Conservation (phyloP, 2,113 vertebrate genomes). For the Prochilodus magdalenae region DNA sequence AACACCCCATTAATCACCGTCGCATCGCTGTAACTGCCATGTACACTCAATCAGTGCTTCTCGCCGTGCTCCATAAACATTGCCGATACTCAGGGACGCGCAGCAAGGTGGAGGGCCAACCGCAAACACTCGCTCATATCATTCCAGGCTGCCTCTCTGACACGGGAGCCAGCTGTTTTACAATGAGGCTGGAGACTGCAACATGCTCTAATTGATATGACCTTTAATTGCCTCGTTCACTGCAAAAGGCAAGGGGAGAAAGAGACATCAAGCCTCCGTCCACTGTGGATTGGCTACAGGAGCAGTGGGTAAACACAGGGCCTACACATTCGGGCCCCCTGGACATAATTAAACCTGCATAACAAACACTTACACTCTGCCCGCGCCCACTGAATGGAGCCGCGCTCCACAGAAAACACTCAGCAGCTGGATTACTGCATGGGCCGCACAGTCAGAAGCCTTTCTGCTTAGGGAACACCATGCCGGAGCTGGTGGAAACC, state of each 20-base stretch:
- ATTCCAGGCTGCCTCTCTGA: conserved; percentile 42
- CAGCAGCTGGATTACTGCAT: conserved; percentile 63
- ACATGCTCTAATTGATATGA: conserved; percentile 84
- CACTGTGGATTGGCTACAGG: conserved; percentile 76
- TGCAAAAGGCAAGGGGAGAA: conserved; percentile 72
- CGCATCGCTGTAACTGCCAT: conserved; percentile 48
- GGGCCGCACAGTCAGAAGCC: conserved; percentile 68
- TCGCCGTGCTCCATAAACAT: conserved; percentile 43
- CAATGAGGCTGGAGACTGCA: conserved; percentile 81
- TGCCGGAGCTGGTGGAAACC: conserved; percentile 66
- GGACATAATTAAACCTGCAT: conserved; percentile 84
- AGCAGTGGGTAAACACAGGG: conserved; percentile 70
- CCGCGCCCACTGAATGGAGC: conserved; percentile 66
- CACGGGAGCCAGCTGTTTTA: conserved; percentile 76
- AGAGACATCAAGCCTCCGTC: conserved; percentile 80
- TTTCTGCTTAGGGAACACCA: conserved; percentile 62
- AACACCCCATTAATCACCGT: conserved; percentile 58
- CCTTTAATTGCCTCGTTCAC: conserved; percentile 82
- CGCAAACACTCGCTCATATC: conserved; percentile 52
- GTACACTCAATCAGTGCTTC: conserved; percentile 43
- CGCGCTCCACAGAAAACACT: conserved; percentile 64
- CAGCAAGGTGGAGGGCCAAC: conserved; percentile 45
- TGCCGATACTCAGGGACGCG: not conserved
- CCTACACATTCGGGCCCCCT: conserved; percentile 76
- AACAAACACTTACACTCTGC: conserved; percentile 78